Evolutionary conservation across 2,797 vertebrate species (phyloP).

Genomic region (Poecilia velifera): DNA sequence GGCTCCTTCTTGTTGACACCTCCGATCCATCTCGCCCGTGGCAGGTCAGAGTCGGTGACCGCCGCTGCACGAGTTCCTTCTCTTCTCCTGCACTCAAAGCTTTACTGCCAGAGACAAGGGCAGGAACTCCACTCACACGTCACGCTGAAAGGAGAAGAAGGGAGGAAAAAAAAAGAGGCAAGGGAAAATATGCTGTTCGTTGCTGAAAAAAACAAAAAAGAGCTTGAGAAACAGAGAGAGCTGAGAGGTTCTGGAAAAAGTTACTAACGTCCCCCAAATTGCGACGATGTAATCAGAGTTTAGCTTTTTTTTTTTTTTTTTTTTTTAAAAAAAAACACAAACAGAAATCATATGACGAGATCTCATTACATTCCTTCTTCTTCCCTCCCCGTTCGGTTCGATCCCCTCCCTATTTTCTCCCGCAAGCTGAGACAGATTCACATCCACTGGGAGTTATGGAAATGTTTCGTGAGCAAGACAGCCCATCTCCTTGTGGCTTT

Average conservation of each 20-base stretch:
- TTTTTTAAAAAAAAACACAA: no score
- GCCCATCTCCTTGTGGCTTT: constrained; percentile 28
- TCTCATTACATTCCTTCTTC: constrained; percentile 70
- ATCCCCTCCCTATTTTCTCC: constrained; percentile 74
- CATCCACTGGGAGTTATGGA: constrained; percentile 66
- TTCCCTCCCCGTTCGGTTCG: constrained; percentile 64
- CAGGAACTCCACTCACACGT: constrained; percentile 75
- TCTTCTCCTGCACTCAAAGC: constrained; percentile 52
- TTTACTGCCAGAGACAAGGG: constrained; percentile 60
- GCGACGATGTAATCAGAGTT: constrained; percentile 67
- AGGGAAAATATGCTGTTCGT: constrained; percentile 68
- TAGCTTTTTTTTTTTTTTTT: constrained; percentile 5
- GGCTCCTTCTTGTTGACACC: constrained; percentile 59
- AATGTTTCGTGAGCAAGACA: constrained; percentile 44
- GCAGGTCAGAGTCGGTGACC: constrained; percentile 59
- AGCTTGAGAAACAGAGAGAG: constrained; percentile 36
- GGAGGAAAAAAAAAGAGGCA: constrained; percentile 51
- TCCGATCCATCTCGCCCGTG: constrained; percentile 56
- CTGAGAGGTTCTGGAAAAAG: constrained; percentile 67
- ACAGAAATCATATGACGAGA: constrained; percentile 13
- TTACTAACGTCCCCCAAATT: constrained; percentile 61
- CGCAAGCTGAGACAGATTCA: constrained; percentile 78
- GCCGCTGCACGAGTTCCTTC: constrained; percentile 36
- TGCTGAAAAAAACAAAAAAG: constrained; percentile 32
- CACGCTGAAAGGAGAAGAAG: constrained; percentile 43